Evolutionary conservation across 2,888 invertebrate species (phyloP).

Genomic region (Dasypogon diadema): DNA sequence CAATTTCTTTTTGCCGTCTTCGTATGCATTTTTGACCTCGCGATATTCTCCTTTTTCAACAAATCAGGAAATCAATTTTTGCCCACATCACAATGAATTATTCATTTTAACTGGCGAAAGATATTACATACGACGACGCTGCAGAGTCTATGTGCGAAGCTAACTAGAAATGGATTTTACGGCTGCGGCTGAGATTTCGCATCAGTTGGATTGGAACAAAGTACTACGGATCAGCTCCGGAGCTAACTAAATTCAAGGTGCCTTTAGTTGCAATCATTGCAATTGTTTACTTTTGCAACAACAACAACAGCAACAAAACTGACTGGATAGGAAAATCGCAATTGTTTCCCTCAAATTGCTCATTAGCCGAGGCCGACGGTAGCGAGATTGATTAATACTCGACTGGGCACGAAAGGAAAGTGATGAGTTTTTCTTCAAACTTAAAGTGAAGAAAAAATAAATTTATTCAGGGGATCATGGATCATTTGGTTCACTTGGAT

Average conservation of each 20-base stretch:
- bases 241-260: neutral
- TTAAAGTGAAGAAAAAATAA: conserved; percentile 6
- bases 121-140: neutral
- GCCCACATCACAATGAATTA: conserved; percentile 31
- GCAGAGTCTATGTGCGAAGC: neutral
- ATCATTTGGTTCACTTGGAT: neutral
- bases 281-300: conserved; percentile 25
- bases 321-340: conserved; percentile 1
- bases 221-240: neutral
- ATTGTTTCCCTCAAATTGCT: conserved; percentile 35
- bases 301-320: neutral
- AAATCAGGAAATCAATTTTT: conserved; percentile 45
- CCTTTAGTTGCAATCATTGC: neutral
- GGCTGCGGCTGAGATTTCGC: neutral
- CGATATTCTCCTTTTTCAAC: neutral
- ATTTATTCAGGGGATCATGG: conserved; percentile 38
- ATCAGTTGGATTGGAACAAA: neutral
- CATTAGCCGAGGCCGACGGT: conserved; percentile 12
- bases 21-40: neutral
- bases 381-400: conserved; percentile 39
- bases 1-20: conserved; percentile 16
- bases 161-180: conserved; percentile 5
- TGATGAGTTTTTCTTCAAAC: conserved; percentile 1
- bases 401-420: conserved; percentile 29
- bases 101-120: conserved; percentile 25